Base-by-base conservation (phyloP, 1,140 invertebrate genomes). In the Ceratoteleas bidentatus region DNA sequence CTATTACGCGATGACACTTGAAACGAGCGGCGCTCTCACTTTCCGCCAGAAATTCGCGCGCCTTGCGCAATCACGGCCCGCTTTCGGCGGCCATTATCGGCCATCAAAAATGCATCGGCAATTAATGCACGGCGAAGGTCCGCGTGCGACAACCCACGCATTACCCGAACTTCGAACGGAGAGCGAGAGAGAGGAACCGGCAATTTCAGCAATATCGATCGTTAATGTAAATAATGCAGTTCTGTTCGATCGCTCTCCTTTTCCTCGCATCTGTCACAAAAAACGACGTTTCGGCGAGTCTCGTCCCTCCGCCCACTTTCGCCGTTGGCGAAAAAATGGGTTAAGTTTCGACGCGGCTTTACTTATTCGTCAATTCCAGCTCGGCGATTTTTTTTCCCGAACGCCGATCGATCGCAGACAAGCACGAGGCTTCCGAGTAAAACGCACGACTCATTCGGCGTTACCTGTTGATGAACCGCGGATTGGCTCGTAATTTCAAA, bases 1-100 rank as follows among this genome's bases (percentile, higher is more conserved):
- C 66, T 62, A 81, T 81, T 76, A 76, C 73, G 61, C 73, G 79
- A 82, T 81, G 68, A 76, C 72, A 81, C 79, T 76, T 77, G 62
- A 77, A 82, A 77, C 76, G 72, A 77, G 79, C 60, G 33, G 10
- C 47, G 66, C 74, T 74, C 80, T 76, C 64, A 57, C 73, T 78
- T 68, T 61, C 69, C 52, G 66, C 76, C 68, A 58, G 38, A 69
- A 70, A 82, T 83, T 75, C 50, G 72, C 76, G 74, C 56, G 72
- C 76, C 79, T 83, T 83, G 78, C 54, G 65, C 60, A 83, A 83
- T 83, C 70, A 75, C 65, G 24, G 43, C 47, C 47, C 6, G 34
- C 32, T 14, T 16, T 40, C 8, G n/a, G 15, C 33, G 33, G 10
- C 43, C n/a, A 10, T 10, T 58, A 13, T 14, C 16, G 10, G 36